Conservation (phyloP, 2,797 vertebrate species). For the Eremophila alpestris region DNA sequence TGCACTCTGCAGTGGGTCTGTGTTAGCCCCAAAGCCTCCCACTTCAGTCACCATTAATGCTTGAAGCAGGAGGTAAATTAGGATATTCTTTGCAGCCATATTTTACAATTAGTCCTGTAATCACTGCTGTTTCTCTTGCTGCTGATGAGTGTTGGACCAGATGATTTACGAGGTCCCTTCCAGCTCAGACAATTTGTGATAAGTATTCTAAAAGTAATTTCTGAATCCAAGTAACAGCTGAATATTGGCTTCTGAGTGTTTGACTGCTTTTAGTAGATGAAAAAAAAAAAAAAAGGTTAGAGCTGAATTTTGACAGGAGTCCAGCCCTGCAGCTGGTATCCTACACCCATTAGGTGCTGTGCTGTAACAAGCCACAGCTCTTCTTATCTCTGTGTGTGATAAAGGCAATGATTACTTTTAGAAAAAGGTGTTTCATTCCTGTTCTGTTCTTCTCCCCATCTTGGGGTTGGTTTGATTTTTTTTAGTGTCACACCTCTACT, state of each 20-base stretch:
- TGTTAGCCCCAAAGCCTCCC: neutral
- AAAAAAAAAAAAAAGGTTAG: no score
- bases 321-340: rapidly evolving
- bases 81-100: rapidly evolving
- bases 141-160: neutral
- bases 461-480: neutral
- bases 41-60: rapidly evolving
- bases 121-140: rapidly evolving
- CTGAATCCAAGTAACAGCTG: neutral
- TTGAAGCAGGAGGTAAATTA: neutral
- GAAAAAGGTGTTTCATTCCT: neutral
- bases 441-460: rapidly evolving
- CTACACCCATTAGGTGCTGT: rapidly evolving
- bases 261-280: no score
- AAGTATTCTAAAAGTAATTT: neutral
- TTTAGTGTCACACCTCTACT: slow-evolving; percentile 79
- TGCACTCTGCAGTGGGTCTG: rapidly evolving
- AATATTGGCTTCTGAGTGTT: neutral
- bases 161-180: neutral
- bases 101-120: neutral
- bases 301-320: neutral
- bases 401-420: neutral
- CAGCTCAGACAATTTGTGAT: neutral
- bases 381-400: neutral
- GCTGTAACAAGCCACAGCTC: neutral